Evolutionary conservation across 2,888 invertebrate species (phyloP).

Genomic region (Tuta absoluta): DNA sequence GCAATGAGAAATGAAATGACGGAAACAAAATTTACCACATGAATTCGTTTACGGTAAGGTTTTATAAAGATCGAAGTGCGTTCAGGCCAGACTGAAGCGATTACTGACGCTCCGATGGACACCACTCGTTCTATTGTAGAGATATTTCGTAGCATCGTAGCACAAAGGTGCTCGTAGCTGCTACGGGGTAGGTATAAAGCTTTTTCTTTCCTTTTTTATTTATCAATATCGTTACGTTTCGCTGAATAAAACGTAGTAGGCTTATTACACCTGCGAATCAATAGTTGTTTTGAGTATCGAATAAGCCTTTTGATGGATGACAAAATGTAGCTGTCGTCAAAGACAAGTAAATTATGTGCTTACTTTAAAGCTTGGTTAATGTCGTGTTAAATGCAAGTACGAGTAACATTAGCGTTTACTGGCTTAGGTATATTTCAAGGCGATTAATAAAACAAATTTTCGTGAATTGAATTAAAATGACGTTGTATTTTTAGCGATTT

Average conservation of each 20-base stretch:
- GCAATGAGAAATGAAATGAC: too few relatives aligned
- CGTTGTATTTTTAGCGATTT: background rate
- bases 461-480: background rate
- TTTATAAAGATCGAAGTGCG: conserved; percentile 7
- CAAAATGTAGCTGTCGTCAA: too few relatives aligned
- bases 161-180: background rate
- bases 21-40: background rate
- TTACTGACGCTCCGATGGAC: conserved; percentile 1
- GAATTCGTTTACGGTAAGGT: background rate
- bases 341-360: too few relatives aligned
- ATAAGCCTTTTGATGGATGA: too few relatives aligned
- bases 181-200: background rate
- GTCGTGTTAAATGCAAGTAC: background rate
- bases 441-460: background rate
- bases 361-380: too few relatives aligned
- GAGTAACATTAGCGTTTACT: background rate
- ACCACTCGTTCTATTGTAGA: background rate
- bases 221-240: background rate
- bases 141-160: background rate
- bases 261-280: background rate
- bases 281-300: too few relatives aligned
- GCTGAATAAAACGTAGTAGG: too few relatives aligned
- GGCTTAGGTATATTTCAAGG: too few relatives aligned
- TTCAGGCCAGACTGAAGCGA: background rate
- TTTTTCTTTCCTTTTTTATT: background rate